A percentile compares a stretch with the other conserved stretches of the same genome.
Conservation (phyloP, 2,888 invertebrate species). For the Metellina segmentata region DNA sequence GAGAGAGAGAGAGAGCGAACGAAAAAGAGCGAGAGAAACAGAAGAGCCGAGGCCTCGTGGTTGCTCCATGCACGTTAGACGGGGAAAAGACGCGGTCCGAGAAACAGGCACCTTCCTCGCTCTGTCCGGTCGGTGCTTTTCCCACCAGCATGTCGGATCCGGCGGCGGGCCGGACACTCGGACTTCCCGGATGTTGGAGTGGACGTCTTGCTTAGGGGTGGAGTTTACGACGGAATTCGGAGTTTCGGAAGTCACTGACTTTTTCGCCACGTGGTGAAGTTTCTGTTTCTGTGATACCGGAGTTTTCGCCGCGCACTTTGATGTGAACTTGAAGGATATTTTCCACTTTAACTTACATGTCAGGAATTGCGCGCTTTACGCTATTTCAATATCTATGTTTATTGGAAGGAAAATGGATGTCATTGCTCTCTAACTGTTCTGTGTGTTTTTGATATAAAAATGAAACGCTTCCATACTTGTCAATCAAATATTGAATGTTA, state of each 20-base stretch:
- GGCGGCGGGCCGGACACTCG: not conserved
- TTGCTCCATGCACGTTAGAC: slow-evolving; percentile 53
- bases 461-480: not conserved
- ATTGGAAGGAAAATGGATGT: not conserved
- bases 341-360: not conserved
- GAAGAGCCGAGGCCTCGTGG: slow-evolving; percentile 43
- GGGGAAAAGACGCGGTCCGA: slow-evolving; percentile 29
- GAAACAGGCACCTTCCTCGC: slow-evolving; percentile 36
- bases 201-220: not conserved
- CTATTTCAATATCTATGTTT: too few relatives aligned
- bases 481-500: too few relatives aligned
- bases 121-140: slow-evolving; percentile 27
- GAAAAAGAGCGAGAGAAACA: slow-evolving; percentile 26
- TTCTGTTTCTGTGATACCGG: not conserved
- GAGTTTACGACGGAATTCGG: not conserved
- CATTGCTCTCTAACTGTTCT: not conserved
- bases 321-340: not conserved
- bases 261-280: not conserved
- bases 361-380: not conserved
- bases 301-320: not conserved
- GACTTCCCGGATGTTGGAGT: not conserved
- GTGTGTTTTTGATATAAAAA: not conserved
- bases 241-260: not conserved
- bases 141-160: slow-evolving; percentile 30
- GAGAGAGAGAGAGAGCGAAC: slow-evolving; percentile 48